phyloP scores from a whole-genome alignment of 1,140 invertebrate genomes.

The Penaeus indicus region DNA sequence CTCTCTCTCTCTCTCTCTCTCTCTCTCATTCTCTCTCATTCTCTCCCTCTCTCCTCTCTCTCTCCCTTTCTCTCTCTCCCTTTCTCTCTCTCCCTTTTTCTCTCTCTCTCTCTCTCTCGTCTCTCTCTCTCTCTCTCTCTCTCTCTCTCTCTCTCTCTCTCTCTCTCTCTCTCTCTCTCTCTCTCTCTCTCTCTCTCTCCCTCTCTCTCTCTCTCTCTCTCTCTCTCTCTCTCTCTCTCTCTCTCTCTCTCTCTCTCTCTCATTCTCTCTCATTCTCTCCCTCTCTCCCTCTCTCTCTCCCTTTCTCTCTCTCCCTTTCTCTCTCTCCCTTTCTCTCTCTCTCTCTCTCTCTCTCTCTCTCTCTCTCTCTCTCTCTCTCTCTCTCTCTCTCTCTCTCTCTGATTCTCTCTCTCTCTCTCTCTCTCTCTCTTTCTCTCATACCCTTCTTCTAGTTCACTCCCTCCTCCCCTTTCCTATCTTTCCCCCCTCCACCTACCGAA shows the following conservation, averaged over 20 bases:
- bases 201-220: neutral
- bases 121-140: too few species aligned
- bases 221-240: neutral
- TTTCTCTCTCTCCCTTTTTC: slow-evolving; percentile 26
- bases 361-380: neutral
- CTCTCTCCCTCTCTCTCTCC: neutral
- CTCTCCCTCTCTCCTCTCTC: neutral
- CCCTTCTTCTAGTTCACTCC: neutral
- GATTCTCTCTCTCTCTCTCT: neutral
- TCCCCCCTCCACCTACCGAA: neutral
- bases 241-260: neutral
- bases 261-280: neutral
- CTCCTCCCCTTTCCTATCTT: neutral
- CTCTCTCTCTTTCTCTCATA: neutral
- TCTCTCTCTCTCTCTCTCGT: slow-evolving; percentile 13
- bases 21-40: too few species aligned
- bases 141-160: neutral
- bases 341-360: neutral
- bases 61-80: neutral
- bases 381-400: neutral
- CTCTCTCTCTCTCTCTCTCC: neutral
- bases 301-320: neutral
- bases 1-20: too few species aligned
- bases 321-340: neutral
- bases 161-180: neutral